These are phyloP conservation scores for Syrmaticus mikado DNA, from an alignment of 2,113 vertebrate species.

Conservation along the genomic window DNA sequence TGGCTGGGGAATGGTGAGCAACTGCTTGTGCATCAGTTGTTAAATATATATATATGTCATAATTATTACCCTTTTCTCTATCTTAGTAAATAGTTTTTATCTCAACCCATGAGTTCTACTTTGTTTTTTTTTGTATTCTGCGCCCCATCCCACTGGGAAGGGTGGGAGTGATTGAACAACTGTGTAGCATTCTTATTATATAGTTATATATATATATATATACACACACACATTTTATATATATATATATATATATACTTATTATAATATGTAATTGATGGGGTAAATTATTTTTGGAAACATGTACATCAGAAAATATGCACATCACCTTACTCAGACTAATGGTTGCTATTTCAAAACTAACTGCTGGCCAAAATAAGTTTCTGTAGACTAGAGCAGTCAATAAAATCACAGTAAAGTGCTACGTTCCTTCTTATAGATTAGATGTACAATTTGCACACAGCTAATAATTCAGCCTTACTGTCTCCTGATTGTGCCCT, in stretches of 20 bases:
- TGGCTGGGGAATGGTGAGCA: too few species aligned
- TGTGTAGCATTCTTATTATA: too few species aligned
- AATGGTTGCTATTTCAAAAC: conserved; percentile 20
- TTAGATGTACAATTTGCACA: not conserved
- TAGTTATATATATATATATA: too few species aligned
- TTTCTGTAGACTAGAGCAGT: not conserved
- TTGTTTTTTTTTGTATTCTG: too few species aligned
- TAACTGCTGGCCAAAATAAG: conserved; percentile 1
- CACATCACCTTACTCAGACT: not conserved
- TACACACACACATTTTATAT: too few species aligned
- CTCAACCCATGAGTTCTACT: too few species aligned
- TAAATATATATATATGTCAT: too few species aligned
- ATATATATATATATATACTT: not conserved
- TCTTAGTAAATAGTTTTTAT: too few species aligned
- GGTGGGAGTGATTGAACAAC: too few species aligned
- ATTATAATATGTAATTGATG: not conserved
- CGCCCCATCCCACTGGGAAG: too few species aligned
- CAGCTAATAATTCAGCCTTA: not conserved
- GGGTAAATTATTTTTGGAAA: conserved; percentile 10
- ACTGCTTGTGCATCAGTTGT: too few species aligned
- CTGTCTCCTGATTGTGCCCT: not conserved
- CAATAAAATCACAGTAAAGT: not conserved
- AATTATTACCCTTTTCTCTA: too few species aligned
- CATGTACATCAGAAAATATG: not conserved
- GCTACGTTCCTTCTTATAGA: not conserved